Evolutionary conservation across 64 coral and sea anemone genomes (phyloP), one percentile per base, ranked within the genome.

Genomic region (Astreopora myriophthalma): DNA sequence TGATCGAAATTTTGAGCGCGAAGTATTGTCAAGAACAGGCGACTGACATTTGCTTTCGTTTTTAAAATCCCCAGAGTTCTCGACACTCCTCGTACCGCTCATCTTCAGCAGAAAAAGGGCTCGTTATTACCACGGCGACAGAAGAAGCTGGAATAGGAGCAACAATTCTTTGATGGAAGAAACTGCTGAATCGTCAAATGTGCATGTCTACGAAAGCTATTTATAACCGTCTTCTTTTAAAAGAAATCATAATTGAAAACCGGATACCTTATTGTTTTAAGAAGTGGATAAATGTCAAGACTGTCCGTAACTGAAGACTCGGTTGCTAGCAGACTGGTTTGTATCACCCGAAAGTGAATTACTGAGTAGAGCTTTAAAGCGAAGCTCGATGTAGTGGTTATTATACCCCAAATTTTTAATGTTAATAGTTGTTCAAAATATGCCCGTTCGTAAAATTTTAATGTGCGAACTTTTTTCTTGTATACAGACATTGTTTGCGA

Each of bases 11-110:
- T 71, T 71, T 71, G 31, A 16, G 11, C 27, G 22, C 9, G 10
- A 7, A 9, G 10, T 8, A 28, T 3, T 30, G 27, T 25, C 3
- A 71, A 71, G 68, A 71, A 32, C 27, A 1, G 20, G 31, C 26
- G 9, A 14, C 68, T 32, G 34, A 39, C 40, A 26, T 25, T 76
- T 48, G 8, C 29, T 58, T 80, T 55, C 20, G 0, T 8, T 58
- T 80, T 22, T n/a, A n/a, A n/a, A n/a, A 24, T 36, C 38, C 57
- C 58, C 30, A 83, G 79, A 83, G 33, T 83, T 83, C 57, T 64
- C 79, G 2, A 1, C 55, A 8, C 79, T 83, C 5, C 79, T 83
- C 34, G 79, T 65, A 13, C 79, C 79, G 38, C 57, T 83, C 8
- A 83, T 83, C 32, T 65, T 34, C 55, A 83, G 33, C 33, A 24